Conservation (phyloP, 2,888 invertebrate genomes). For the Torymus tubicola region DNA sequence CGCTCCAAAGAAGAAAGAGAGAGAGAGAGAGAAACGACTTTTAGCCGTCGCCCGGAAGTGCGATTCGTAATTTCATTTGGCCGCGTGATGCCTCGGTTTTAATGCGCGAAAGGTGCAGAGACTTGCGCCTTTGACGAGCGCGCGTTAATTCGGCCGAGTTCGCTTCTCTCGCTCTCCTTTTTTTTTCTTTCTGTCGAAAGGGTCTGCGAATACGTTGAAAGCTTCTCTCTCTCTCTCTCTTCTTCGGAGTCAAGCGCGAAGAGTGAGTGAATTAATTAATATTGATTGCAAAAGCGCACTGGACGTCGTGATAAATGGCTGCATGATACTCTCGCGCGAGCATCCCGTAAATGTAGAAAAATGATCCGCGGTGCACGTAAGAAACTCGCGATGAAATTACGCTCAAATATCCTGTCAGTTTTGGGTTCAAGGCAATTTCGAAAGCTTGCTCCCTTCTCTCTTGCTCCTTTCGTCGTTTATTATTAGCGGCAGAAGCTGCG, state of each 20-base stretch:
- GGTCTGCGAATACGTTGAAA: not conserved
- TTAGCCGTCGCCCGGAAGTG: slow-evolving; percentile 15
- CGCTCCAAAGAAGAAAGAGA: no score
- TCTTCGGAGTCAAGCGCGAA: slow-evolving; percentile 20
- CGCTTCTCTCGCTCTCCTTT: slow-evolving; percentile 24
- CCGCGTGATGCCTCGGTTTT: slow-evolving; percentile 18
- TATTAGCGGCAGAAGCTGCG: slow-evolving; percentile 32
- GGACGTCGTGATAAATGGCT: not conserved
- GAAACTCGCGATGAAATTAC: no score
- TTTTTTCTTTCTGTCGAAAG: not conserved
- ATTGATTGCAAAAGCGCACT: slow-evolving; percentile 10
- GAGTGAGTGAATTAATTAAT: slow-evolving; percentile 37
- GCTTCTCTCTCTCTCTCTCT: slow-evolving; percentile 30
- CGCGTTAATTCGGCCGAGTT: slow-evolving; percentile 26
- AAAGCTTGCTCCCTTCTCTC: not conserved
- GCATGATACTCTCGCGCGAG: no score
- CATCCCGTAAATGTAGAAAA: no score
- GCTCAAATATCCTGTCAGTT: no score
- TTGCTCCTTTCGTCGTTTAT: no score
- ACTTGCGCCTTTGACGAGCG: not conserved
- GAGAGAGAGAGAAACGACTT: slow-evolving; percentile 19
- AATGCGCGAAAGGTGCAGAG: slow-evolving; percentile 24
- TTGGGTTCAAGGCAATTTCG: no score
- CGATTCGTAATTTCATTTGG: slow-evolving; percentile 47
- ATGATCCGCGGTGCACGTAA: no score